Base-by-base conservation (phyloP, 2,888 invertebrate species). In the Catocala nupta region DNA sequence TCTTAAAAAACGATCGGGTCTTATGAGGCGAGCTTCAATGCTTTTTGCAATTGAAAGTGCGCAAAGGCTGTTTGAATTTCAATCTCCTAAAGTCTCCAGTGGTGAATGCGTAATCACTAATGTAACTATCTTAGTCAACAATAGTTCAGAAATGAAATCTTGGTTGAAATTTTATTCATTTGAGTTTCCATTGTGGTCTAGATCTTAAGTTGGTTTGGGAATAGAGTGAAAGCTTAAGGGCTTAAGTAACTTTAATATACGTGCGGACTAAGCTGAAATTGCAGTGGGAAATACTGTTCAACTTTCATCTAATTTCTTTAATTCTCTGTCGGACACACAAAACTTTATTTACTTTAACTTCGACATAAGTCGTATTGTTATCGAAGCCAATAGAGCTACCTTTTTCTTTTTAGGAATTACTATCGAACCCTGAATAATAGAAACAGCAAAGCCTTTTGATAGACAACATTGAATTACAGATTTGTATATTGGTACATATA, bases 41-140 rank as follows among this genome's bases (percentile, higher is more conserved):
- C 68, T 74, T 77, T 78, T 71, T 70, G 68, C 80, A 72, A 80
- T 75, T 76, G 81, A 70, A 79, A 76, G 68, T 69, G 71, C 66
- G 73, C 68, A 75, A 77, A 77, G 75, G 69, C 74, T 78, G 78
- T 78, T 83, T 83, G 80, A 83, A 81, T 83, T 81, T 78, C 79
- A 83, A 83, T 83, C 73, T 77, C 68, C 70, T 71, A 73, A 79
- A 80, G 71, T 67, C 63, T 72, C 73, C 70, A 69, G 70, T 66
- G 65, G 70, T 75, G 75, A 84, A 81, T 78, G 69, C 76, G 69
- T 72, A 78, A 75, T 78, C 68, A 59, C 55, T 60, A 52, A 33
- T 13, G 36, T 61, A 61, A 50, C 56, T 52, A 48, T 52, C 48
- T 16, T 33, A 44, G 44, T 55, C 56, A 52, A 53, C 25, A 61